Evolutionary conservation across 1,140 invertebrate species (phyloP).

Genomic region (Drosophila nikananu): DNA sequence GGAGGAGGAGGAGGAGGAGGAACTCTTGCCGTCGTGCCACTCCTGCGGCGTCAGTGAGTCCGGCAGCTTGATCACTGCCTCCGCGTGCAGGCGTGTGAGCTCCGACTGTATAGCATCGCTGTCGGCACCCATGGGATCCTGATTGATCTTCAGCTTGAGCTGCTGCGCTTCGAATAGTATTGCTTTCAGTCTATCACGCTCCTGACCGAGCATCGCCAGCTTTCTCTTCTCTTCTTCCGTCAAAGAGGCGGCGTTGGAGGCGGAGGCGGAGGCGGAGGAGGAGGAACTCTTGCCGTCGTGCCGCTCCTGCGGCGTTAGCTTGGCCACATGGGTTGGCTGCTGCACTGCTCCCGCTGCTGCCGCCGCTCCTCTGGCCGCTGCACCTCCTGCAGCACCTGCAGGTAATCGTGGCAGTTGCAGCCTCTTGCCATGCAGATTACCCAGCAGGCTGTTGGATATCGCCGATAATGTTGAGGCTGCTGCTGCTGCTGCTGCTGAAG

Average conservation of each 20-base stretch:
- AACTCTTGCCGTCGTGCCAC: constrained; percentile 86
- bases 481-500: background rate
- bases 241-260: constrained; percentile 63
- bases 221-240: background rate
- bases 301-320: constrained; percentile 72
- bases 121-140: background rate
- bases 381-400: background rate
- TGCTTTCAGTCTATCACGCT: background rate
- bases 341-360: background rate
- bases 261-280: constrained; percentile 48
- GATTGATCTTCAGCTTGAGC: background rate
- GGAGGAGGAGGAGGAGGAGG: constrained; percentile 40
- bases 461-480: background rate
- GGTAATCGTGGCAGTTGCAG: constrained; percentile 43
- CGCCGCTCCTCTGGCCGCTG: constrained; percentile 17
- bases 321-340: constrained; percentile 68
- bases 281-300: constrained; percentile 86
- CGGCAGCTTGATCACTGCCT: constrained; percentile 64
- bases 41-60: constrained; percentile 76
- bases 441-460: constrained; percentile 18
- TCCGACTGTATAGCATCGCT: background rate
- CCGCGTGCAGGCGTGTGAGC: background rate
- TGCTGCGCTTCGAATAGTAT: background rate
- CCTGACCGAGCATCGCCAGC: background rate
- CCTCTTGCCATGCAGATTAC: constrained; percentile 39